Evolutionary conservation across 2,797 vertebrate genomes (phyloP).

Genomic region (Typhlichthys subterraneus): DNA sequence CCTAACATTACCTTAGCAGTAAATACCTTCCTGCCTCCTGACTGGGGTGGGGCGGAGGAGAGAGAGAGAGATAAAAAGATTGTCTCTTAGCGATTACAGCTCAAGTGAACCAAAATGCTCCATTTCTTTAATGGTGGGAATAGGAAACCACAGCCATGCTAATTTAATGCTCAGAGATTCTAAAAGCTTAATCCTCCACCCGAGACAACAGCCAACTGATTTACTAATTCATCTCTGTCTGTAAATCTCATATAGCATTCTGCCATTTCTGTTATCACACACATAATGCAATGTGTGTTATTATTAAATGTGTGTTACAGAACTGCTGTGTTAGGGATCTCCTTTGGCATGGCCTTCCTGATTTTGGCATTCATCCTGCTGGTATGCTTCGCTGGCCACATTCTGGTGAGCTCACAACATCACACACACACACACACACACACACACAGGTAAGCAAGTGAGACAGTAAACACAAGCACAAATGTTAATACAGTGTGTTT

Average conservation of each 20-base stretch:
- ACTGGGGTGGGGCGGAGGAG: slow-evolving; percentile 21
- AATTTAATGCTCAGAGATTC: slow-evolving; percentile 61
- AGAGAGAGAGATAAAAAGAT: slow-evolving; percentile 38
- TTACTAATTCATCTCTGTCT: slow-evolving; percentile 41
- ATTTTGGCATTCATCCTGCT: slow-evolving; percentile 88
- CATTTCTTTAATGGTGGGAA: slow-evolving; percentile 43
- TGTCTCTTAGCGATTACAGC: slow-evolving; percentile 55
- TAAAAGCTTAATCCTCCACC: slow-evolving; percentile 54
- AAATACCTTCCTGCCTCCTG: background rate
- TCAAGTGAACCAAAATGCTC: slow-evolving; percentile 62
- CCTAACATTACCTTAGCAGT: background rate
- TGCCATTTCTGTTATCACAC: slow-evolving; percentile 37
- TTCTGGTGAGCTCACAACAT: slow-evolving; percentile 86
- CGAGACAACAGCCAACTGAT: slow-evolving; percentile 55
- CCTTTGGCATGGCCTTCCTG: slow-evolving; percentile 90
- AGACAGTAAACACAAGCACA: slow-evolving; percentile 3
- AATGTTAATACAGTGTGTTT: background rate
- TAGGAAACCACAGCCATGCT: slow-evolving; percentile 47
- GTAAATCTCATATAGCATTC: background rate
- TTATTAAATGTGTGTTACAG: slow-evolving; percentile 68
- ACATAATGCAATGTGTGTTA: slow-evolving; percentile 23
- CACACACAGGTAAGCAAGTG: background rate
- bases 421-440: background rate
- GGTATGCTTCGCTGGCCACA: slow-evolving; percentile 91
- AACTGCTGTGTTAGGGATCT: slow-evolving; percentile 89